These are phyloP conservation scores for Megalonaias nervosa DNA, from an alignment of 1,140 invertebrate genomes.

Conservation along the genomic window DNA sequence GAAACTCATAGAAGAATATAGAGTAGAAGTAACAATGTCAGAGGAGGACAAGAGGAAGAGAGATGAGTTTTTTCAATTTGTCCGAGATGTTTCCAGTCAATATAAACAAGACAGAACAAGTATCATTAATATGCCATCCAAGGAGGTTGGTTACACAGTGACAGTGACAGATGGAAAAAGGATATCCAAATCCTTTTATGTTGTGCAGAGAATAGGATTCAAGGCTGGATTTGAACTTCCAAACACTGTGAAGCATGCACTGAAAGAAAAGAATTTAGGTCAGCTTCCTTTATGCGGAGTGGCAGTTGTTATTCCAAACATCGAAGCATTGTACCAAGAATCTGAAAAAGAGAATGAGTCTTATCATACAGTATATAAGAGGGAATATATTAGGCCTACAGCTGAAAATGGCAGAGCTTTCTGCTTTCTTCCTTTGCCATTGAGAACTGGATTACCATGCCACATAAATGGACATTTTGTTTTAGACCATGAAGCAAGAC, in stretches of 20 bases:
- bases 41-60: slow-evolving; percentile 7
- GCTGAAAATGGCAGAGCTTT: slow-evolving; percentile 31
- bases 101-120: slow-evolving; percentile 3
- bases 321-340: not conserved
- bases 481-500: slow-evolving; percentile 56
- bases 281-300: slow-evolving; percentile 53
- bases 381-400: not conserved
- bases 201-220: slow-evolving; percentile 46
- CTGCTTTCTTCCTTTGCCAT: slow-evolving; percentile 58
- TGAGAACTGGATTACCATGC: slow-evolving; percentile 45
- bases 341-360: not conserved
- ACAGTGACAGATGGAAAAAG: slow-evolving; percentile 20
- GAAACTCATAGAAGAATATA: slow-evolving; percentile 21
- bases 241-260: slow-evolving; percentile 21
- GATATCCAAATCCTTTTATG: slow-evolving; percentile 33
- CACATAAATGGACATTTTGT: slow-evolving; percentile 62
- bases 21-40: slow-evolving; percentile 15
- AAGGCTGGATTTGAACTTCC: slow-evolving; percentile 6
- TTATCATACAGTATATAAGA: not conserved
- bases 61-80: slow-evolving; percentile 4
- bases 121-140: slow-evolving; percentile 5
- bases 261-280: slow-evolving; percentile 29
- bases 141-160: slow-evolving; percentile 32
- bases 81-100: not conserved
- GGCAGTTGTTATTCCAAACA: slow-evolving; percentile 32